A percentile compares a stretch with the other conserved stretches of the same genome.
Evolutionary conservation across 2,797 vertebrate genomes (phyloP).

Genomic region (Babyrousa celebensis): DNA sequence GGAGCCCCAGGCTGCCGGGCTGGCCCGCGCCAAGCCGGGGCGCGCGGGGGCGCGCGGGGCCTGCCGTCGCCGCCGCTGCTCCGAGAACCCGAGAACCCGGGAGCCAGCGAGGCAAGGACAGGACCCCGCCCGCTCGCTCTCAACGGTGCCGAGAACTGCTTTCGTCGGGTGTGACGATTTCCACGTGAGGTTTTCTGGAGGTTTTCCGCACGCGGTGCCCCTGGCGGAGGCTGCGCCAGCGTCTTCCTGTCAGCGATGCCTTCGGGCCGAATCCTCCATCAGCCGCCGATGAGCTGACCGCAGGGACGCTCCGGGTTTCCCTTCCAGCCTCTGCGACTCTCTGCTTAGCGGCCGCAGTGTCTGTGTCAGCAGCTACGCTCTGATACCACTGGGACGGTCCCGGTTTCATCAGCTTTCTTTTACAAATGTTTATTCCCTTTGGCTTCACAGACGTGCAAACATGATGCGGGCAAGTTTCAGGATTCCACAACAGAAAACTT

Average conservation of each 20-base stretch:
- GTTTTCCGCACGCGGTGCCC: background rate
- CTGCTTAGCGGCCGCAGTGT: background rate
- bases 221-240: background rate
- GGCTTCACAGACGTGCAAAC: background rate
- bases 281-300: background rate
- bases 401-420: background rate
- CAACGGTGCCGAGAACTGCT: fast-evolving
- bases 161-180: background rate
- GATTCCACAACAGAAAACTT: background rate
- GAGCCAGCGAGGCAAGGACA: background rate
- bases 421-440: background rate
- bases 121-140: fast-evolving
- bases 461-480: background rate
- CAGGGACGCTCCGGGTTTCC: background rate
- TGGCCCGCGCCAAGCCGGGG: no score
- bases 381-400: fast-evolving
- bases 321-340: background rate
- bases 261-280: background rate
- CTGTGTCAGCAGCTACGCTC: background rate
- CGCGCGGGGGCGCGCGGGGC: no score
- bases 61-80: background rate
- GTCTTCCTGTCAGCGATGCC: background rate
- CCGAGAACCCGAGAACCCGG: background rate
- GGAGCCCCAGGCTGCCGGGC: no score
- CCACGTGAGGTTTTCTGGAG: background rate